These are phyloP conservation scores for Eumeta japonica DNA, from an alignment of 1,140 invertebrate species.

Conservation along the genomic window DNA sequence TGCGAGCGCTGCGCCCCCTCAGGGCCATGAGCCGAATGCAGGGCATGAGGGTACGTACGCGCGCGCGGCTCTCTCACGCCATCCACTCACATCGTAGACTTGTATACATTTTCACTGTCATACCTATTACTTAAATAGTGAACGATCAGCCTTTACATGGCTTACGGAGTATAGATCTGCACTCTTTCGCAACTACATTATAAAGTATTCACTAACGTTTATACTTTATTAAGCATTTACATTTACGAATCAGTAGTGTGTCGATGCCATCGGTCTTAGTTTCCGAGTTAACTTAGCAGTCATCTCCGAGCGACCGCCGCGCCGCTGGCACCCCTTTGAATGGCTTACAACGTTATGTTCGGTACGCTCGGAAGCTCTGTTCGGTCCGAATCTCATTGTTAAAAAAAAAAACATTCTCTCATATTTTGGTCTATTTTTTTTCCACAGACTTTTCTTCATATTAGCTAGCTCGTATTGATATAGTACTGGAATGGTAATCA, in stretches of 20 bases:
- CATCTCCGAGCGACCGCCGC: too few relatives aligned
- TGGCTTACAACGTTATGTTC: conserved; percentile 53
- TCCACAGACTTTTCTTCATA: conserved; percentile 32
- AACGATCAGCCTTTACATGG: too few relatives aligned
- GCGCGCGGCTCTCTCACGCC: conserved; percentile 25
- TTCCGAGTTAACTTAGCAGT: too few relatives aligned
- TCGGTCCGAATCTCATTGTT: too few relatives aligned
- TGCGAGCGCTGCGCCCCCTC: conserved; percentile 90
- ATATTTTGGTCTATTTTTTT: conserved; percentile 43
- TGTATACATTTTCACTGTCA: conserved; percentile 17
- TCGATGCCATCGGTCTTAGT: too few relatives aligned
- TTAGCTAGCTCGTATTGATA: conserved; percentile 33
- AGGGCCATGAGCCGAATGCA: conserved; percentile 96
- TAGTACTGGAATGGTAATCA: conserved; percentile 36
- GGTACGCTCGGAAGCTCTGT: too few relatives aligned
- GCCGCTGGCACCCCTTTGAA: conserved; percentile 50
- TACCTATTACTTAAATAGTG: neutral
- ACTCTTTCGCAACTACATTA: too few relatives aligned
- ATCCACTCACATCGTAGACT: conserved; percentile 20
- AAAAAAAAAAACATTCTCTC: conserved; percentile 29
- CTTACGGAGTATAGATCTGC: too few relatives aligned
- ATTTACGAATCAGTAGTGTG: too few relatives aligned
- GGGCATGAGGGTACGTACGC: conserved; percentile 91
- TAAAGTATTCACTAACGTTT: too few relatives aligned
- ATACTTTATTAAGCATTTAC: too few relatives aligned